Conservation (phyloP, 2,797 vertebrate genomes). For the Hydrophis major region DNA sequence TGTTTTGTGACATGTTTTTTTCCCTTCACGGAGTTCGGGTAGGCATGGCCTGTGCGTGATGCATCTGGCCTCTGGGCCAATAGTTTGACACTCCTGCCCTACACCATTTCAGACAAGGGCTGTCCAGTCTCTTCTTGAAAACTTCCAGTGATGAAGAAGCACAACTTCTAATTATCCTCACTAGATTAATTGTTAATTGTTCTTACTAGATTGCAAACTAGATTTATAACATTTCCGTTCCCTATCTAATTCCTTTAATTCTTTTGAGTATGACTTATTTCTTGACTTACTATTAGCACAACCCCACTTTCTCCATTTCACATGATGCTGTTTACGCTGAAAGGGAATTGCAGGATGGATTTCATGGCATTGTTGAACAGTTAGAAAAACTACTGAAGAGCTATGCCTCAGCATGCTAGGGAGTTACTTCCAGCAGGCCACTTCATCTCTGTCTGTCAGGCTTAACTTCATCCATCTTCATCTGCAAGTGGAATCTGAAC, state of each 20-base stretch:
- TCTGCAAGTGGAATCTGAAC: conserved; percentile 42
- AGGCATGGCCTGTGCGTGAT: too few species aligned
- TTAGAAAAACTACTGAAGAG: conserved; percentile 13
- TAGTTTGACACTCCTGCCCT: not conserved
- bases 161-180: not conserved
- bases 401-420: not conserved
- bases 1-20: too few species aligned
- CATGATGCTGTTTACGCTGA: not conserved
- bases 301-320: not conserved
- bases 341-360: not conserved
- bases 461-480: conserved; percentile 42
- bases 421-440: conserved; percentile 35
- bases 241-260: not conserved
- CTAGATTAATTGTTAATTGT: not conserved
- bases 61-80: too few species aligned
- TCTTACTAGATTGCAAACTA: not conserved
- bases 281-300: not conserved
- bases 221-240: not conserved
- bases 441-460: conserved; percentile 66
- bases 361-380: not conserved
- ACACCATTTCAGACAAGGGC: not conserved
- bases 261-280: not conserved
- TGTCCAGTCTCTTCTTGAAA: not conserved
- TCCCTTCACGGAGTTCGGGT: too few species aligned
- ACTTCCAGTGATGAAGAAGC: not conserved